These are phyloP conservation scores for Lasioglossum villosulum DNA, from an alignment of 2,888 invertebrate genomes.

Conservation along the genomic window DNA sequence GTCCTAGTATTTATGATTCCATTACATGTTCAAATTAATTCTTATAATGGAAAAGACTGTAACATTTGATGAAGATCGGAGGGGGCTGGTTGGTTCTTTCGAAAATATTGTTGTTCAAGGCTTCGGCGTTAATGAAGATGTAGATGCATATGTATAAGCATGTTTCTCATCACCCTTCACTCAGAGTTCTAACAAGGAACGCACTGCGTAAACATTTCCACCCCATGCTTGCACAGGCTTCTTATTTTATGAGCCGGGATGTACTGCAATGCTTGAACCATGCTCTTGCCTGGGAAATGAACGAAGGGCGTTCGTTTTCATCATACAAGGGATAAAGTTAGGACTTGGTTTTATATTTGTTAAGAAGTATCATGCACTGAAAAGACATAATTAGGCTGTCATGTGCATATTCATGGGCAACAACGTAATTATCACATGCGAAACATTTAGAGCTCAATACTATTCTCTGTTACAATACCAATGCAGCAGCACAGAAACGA, in stretches of 20 bases:
- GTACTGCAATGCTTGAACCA: constrained; percentile 25
- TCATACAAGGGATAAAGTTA: neutral
- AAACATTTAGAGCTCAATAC: neutral
- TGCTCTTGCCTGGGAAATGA: constrained; percentile 10
- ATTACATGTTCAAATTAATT: too few species aligned
- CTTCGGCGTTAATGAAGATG: constrained; percentile 1
- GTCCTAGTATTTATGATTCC: too few species aligned
- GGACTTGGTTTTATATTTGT: neutral
- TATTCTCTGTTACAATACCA: neutral
- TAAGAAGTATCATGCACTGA: neutral
- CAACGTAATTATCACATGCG: neutral
- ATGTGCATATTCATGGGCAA: neutral
- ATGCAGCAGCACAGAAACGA: neutral
- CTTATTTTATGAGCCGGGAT: constrained; percentile 22
- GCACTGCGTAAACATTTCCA: constrained; percentile 24
- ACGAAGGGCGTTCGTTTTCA: constrained; percentile 15
- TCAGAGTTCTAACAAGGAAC: neutral
- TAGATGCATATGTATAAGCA: neutral
- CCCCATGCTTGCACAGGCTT: constrained; percentile 22
- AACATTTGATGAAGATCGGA: neutral
- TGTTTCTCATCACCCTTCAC: neutral
- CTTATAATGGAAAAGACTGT: neutral
- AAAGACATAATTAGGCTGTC: neutral
- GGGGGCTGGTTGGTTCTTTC: neutral
- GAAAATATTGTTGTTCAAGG: neutral